Base-by-base conservation (phyloP, 1,140 invertebrate species). In the Lutraria rhynchaena region DNA sequence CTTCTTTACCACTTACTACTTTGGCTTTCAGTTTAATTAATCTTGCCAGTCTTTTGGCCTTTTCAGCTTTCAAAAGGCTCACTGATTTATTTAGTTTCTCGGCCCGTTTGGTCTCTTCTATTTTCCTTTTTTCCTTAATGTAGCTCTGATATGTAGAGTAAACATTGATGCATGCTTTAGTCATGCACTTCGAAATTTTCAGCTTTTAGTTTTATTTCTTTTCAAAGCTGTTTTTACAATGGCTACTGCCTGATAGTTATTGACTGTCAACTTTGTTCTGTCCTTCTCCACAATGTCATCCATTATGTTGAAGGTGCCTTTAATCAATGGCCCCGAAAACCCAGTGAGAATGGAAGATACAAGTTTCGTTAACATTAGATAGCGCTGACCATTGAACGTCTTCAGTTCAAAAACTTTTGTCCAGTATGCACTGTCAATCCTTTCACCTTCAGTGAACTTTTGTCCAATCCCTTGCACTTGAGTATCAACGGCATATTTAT, bases 241-340 rank as follows among this genome's bases (percentile, higher is more conserved):
- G 22, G 75, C 65, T 46, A 71, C 4, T 29, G 73, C 55, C 46
- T 78, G 67, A 55, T 80, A 78, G 51, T 83, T 71, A 9, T 46
- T 31, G 2, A 67, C 22, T 24, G 65, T 83, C 31, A 83, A 19
- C 37, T 53, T 73, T 1, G 75, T 53, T 51, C 74, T 69, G 61
- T 83, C 74, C 17, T 71, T 53, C 46, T 78, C 67, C 9, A 80
- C 51, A 65, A 78, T 83, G 58, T 83, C n/a, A 71, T 73, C 63
- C 65, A 80, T 83, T 37, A 83, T 83, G 46, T 83, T 83, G 29
- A 83, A 83, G n/a, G 53, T 71, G 4, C 27, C 22, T 46, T 80
- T 65, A 11, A 78, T 41, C 3, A 63, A 27, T 29, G 74, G 82
- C 7, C 67, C 67, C 49, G 63, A 60, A 35, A 83, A 83, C n/a